These are phyloP conservation scores for Melanogrammus aeglefinus DNA, from an alignment of 2,797 vertebrate genomes.

Conservation along the genomic window DNA sequence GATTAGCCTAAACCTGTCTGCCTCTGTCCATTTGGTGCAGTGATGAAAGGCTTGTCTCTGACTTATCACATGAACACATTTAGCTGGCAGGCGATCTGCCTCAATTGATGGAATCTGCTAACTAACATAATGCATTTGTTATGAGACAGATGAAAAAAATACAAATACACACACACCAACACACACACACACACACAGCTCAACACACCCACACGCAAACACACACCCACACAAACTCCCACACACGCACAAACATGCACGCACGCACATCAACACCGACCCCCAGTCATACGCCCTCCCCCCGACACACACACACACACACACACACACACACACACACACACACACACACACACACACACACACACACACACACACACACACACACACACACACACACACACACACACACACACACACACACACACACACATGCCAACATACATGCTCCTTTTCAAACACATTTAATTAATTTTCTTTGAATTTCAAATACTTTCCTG, in stretches of 20 bases:
- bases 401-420: background rate
- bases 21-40: conserved; percentile 55
- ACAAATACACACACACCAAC: background rate
- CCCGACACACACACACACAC: background rate
- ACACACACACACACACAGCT: background rate
- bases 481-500: background rate
- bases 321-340: background rate
- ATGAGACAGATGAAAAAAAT: background rate
- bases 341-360: background rate
- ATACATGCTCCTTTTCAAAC: background rate
- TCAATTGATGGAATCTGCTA: conserved; percentile 36
- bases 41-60: conserved; percentile 61
- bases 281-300: background rate
- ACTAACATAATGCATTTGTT: conserved; percentile 42
- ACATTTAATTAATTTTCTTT: background rate
- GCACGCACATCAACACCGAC: background rate
- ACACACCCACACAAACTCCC: background rate
- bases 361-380: background rate
- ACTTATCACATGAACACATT: conserved; percentile 60
- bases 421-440: background rate
- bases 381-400: background rate
- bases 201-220: background rate
- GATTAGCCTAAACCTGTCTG: conserved; percentile 71
- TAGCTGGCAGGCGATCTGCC: conserved; percentile 35
- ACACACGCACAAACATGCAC: background rate